Evolutionary conservation across 2,888 invertebrate species (phyloP), one percentile per base, ranked within the genome.

Genomic region (Apotomis turbidana): DNA sequence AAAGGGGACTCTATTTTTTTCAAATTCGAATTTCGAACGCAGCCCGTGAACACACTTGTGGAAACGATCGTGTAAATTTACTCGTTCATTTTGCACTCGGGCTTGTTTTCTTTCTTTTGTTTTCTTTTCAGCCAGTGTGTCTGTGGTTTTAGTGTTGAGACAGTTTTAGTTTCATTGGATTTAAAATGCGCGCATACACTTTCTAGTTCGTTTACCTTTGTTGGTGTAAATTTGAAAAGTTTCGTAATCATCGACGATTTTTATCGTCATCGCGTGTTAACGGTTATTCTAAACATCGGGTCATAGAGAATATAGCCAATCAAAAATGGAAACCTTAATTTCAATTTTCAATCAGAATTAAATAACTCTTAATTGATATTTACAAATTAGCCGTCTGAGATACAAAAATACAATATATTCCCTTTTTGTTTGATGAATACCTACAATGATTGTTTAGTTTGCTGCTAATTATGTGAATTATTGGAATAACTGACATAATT

Each of bases 1-100:
- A 83, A 80, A 77, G 84, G 78, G 82, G 85, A 86, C 83, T 85
- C 82, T 79, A 81, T 83, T 85, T 88, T 83, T 80, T 82, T 71
- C 68, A 58, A 80, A 82, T 82, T 83, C 78, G 77, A 78, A 83
- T 76, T 79, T 75, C 70, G 78, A 78, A 79, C 74, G 77, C 71
- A 71, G 74, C 67, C 54, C 58, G 70, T 36, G 55, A 66, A 66
- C 55, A 64, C 54, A 76, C 68, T 77, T 75, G 75, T 76, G 78
- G 75, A 77, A 78, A 74, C 75, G 74, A 74, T 76, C 74, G 75
- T 76, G 71, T 71, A 74, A 75, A 74, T 73, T 74, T 69, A 70
- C 68, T 46, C 55, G 68, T 57, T 68, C 54, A 59, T 64, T 64
- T 38, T 15, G 10, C 51, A 55, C 58, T 68, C 52, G 51, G 27